These are phyloP conservation scores for Microctenopoma stevenorrisi DNA, from an alignment of 2,797 vertebrate genomes.

Conservation along the genomic window DNA sequence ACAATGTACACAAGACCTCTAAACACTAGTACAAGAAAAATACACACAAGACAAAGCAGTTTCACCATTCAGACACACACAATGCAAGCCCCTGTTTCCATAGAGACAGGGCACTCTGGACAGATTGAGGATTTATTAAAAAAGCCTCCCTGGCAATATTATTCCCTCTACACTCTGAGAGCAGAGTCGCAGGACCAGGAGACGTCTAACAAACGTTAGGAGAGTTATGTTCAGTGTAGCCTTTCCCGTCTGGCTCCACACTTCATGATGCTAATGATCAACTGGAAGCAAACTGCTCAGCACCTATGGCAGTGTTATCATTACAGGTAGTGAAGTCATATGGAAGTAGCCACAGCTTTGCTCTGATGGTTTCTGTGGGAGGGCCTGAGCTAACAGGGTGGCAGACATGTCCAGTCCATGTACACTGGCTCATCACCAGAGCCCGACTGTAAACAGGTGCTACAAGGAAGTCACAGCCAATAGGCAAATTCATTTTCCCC, in stretches of 20 bases:
- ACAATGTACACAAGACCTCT: not conserved
- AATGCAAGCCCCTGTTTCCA: slow-evolving; percentile 76
- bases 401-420: slow-evolving; percentile 6
- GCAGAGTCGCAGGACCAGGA: slow-evolving; percentile 52
- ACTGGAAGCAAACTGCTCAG: slow-evolving; percentile 20
- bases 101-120: slow-evolving; percentile 81
- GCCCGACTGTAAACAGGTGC: slow-evolving; percentile 17
- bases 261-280: slow-evolving; percentile 43
- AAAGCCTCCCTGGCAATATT: slow-evolving; percentile 67
- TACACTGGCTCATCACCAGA: slow-evolving; percentile 37
- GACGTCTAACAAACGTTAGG: slow-evolving; percentile 29
- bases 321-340: slow-evolving; percentile 3
- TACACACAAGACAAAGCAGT: slow-evolving; percentile 56
- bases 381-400: slow-evolving; percentile 15
- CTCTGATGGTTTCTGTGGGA: slow-evolving; percentile 13
- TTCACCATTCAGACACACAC: slow-evolving; percentile 37
- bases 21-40: slow-evolving; percentile 24
- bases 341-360: slow-evolving; percentile 20
- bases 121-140: slow-evolving; percentile 79
- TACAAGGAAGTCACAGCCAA: slow-evolving; percentile 2
- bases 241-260: slow-evolving; percentile 9
- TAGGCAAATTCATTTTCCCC: not conserved
- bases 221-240: slow-evolving; percentile 4
- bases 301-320: slow-evolving; percentile 23
- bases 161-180: slow-evolving; percentile 54